phyloP scores from a whole-genome alignment of 2,797 vertebrate species.

The Phalloptychus januarius region DNA sequence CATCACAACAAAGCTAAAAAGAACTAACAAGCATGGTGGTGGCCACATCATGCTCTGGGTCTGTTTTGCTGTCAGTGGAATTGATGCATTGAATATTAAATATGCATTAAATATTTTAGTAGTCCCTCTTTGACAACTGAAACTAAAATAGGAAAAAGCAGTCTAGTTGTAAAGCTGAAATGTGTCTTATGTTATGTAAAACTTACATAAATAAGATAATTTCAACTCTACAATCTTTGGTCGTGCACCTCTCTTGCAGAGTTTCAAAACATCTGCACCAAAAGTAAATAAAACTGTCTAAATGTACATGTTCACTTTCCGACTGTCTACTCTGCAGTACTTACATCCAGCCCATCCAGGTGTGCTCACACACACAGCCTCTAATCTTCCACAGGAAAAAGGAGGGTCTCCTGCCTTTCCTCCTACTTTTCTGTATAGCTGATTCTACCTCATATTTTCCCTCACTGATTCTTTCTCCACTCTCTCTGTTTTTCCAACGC shows the following conservation, averaged over 20 bases:
- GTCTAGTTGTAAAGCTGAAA: neutral
- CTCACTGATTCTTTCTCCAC: conserved; percentile 57
- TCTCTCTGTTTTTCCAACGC: conserved; percentile 58
- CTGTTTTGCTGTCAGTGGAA: neutral
- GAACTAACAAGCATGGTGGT: neutral
- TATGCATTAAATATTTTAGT: neutral
- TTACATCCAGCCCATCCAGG: conserved; percentile 71
- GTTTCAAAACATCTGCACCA: neutral
- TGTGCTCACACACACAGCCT: conserved; percentile 65
- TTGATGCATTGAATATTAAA: neutral
- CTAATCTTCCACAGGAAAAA: conserved; percentile 78
- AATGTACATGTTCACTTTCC: conserved; percentile 20
- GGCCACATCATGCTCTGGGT: neutral
- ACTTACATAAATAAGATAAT: neutral
- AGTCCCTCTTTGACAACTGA: neutral
- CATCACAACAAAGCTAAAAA: neutral
- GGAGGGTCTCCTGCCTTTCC: conserved; percentile 54
- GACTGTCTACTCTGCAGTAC: conserved; percentile 13
- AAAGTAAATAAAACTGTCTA: neutral
- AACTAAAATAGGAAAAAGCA: neutral
- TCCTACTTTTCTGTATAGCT: conserved; percentile 38
- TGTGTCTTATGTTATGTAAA: neutral
- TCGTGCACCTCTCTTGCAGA: neutral
- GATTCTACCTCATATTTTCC: conserved; percentile 62
- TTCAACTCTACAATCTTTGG: neutral